Percentiles rank a stretch among this genome's conserved stretches.
Evolutionary conservation across 2,797 vertebrate species (phyloP).

Genomic region (Urocyon cinereoargenteus): DNA sequence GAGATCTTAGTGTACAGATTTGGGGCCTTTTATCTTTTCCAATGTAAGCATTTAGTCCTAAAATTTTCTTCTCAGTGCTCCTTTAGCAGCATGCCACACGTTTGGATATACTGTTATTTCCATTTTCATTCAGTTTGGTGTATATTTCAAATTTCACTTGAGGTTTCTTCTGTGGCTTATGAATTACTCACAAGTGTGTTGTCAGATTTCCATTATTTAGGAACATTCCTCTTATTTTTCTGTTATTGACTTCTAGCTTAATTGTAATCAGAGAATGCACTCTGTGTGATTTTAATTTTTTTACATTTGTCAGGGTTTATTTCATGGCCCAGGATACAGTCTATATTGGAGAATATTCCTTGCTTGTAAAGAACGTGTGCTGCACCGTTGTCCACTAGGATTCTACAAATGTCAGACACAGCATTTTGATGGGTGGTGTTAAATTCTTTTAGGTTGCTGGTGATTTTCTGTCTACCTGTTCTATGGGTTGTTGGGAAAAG

Average conservation of each 20-base stretch:
- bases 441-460: neutral
- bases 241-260: neutral
- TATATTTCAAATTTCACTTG: neutral
- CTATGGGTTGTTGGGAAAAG: neutral
- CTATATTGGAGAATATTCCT: neutral
- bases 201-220: neutral
- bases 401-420: neutral
- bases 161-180: neutral
- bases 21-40: neutral
- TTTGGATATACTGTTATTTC: neutral
- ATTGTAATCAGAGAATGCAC: neutral
- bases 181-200: neutral
- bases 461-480: neutral
- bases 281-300: neutral
- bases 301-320: neutral
- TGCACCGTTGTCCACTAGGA: neutral
- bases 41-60: neutral
- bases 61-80: neutral
- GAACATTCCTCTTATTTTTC: neutral
- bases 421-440: neutral
- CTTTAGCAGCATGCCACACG: neutral
- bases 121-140: neutral
- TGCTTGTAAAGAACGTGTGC: neutral
- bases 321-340: neutral
- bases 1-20: neutral